Base-by-base conservation (phyloP, 2,113 vertebrate genomes). In the Hemicordylus capensis region DNA sequence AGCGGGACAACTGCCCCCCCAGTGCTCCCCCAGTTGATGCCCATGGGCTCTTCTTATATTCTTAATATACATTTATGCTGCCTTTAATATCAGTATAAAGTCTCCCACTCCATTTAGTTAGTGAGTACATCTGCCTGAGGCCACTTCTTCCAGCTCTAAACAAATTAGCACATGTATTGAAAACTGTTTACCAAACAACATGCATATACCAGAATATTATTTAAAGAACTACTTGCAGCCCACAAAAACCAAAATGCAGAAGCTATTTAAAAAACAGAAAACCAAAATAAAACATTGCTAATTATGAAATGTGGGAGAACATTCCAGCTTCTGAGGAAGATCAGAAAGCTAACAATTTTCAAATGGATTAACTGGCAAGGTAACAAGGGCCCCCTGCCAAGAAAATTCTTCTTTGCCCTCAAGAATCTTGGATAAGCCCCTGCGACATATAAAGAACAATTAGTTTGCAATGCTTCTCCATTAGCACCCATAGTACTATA, bases 281-380 rank as follows among this genome's bases (percentile, higher is more conserved):
- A 15, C 11, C 51, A 6, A 54, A 54, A 64, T 11, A 19, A 24
- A 12, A 39, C 39, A 59, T 44, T 26, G 12, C 63, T 46, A 61
- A 78, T 70, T 78, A 69, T 46, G 15, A 78, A 78, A 44, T 79
- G 64, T 37, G 14, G 51, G 31, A 34, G 24, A 59, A 46, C 46
- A 39, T 59, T 85, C 76, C 64, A 69, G 42, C 34, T 72, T 73
- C 42, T 61, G 44, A 58, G 67, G 39, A 79, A 72, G 42, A 48
- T 80, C 66, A 73, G n/a, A 78, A 61, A 56, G 56, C 34, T 80
- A 85, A 39, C 42, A 46, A 72, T 79, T 85, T 73, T 19, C 42
- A 80, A 78, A 78, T 79, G 83, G 83, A 70, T 85, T 85, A 85
- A 70, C 24, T 85, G 83, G 83, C 83, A 85, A 77, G 64, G 64